A percentile compares a stretch with the other conserved stretches of the same genome.
phyloP scores from a whole-genome alignment of 2,113 vertebrate genomes.

The Lepus europaeus region DNA sequence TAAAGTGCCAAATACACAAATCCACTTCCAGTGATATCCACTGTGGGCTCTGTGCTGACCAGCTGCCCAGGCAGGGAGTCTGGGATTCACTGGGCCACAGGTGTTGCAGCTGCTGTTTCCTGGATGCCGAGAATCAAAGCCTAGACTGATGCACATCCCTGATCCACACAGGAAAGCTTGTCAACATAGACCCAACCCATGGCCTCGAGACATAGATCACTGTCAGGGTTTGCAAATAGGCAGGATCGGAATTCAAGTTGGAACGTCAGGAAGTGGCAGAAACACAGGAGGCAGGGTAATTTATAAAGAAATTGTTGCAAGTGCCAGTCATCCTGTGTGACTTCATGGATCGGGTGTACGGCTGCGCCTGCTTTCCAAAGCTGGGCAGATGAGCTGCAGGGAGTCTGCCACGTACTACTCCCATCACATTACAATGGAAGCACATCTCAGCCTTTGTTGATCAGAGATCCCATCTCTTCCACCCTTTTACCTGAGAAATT shows the following conservation, averaged over 20 bases:
- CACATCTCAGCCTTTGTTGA: background rate
- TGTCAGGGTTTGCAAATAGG: background rate
- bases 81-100: background rate
- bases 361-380: background rate
- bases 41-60: background rate
- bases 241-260: background rate
- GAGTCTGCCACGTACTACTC: background rate
- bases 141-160: background rate
- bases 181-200: background rate
- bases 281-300: background rate
- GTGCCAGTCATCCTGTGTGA: background rate
- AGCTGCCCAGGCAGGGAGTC: background rate
- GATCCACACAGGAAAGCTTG: background rate
- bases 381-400: background rate
- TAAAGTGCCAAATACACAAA: background rate
- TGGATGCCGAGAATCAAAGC: background rate
- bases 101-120: background rate
- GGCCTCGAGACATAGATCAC: background rate
- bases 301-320: background rate
- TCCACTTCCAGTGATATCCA: background rate
- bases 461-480: background rate
- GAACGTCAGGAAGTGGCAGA: background rate
- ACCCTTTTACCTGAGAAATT: background rate
- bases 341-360: background rate
- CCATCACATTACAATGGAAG: background rate